A percentile compares a stretch with the other conserved stretches of the same genome.
These are phyloP conservation scores for Eupsilia transversa DNA, from an alignment of 2,888 invertebrate species.

Conservation along the genomic window DNA sequence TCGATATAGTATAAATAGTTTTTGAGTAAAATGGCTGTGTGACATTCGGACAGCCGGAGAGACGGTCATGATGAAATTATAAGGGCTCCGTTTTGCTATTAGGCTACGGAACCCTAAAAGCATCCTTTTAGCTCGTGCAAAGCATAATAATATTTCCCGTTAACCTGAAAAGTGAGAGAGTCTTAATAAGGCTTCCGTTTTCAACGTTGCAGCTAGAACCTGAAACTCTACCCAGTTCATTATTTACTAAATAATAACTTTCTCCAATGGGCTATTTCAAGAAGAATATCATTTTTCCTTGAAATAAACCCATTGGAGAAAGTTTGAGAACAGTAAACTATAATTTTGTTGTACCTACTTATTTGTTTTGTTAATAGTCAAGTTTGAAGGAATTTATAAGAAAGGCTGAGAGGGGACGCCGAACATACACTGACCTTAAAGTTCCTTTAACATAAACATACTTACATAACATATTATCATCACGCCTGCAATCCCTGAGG, in stretches of 20 bases:
- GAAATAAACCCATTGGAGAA: too few species aligned
- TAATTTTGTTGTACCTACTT: background rate
- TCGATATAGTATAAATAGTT: background rate
- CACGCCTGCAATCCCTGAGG: too few species aligned
- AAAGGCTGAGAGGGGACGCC: too few species aligned
- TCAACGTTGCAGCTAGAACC: conserved; percentile 30
- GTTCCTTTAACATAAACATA: too few species aligned
- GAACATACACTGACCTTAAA: too few species aligned
- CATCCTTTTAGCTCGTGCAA: background rate
- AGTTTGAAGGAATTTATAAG: too few species aligned
- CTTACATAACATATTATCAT: too few species aligned
- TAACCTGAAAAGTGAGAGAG: conserved; percentile 1
- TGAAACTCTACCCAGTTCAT: conserved; percentile 49
- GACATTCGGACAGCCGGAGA: background rate
- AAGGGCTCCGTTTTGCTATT: background rate
- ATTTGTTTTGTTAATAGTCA: background rate
- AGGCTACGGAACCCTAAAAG: background rate
- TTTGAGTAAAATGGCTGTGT: background rate
- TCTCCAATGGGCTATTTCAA: background rate
- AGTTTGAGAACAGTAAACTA: background rate
- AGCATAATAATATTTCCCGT: conserved; percentile 18
- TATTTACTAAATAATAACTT: conserved; percentile 29
- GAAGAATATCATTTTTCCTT: conserved; percentile 10
- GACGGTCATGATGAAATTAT: background rate
- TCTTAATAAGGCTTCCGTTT: conserved; percentile 52